Conservation (phyloP, 1,140 invertebrate genomes). For the Aricia agestis region DNA sequence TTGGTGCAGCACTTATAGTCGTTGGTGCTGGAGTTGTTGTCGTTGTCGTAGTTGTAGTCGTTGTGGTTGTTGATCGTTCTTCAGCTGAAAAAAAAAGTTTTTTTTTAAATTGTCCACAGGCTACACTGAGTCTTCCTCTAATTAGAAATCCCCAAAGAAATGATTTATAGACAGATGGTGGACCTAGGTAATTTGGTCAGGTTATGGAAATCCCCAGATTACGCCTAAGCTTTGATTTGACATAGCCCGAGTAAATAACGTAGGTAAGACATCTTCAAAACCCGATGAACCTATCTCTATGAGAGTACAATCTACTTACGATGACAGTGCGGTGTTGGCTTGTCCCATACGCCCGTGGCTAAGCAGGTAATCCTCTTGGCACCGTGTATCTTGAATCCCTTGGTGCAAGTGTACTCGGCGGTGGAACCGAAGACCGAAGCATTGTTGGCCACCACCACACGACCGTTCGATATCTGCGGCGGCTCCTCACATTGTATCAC, state of each 20-base stretch:
- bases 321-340: constrained; percentile 82
- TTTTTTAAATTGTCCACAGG: too few species aligned
- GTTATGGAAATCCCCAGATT: too few species aligned
- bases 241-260: too few species aligned
- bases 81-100: constrained; percentile 33
- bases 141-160: too few species aligned
- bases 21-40: constrained; percentile 42
- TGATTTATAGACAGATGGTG: too few species aligned
- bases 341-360: constrained; percentile 87
- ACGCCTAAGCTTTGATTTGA: too few species aligned
- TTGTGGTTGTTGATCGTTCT: constrained; percentile 42
- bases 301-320: constrained; percentile 67
- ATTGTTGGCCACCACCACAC: constrained; percentile 80
- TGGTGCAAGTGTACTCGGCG: constrained; percentile 86
- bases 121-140: too few species aligned
- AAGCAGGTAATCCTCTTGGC: constrained; percentile 82
- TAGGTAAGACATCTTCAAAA: too few species aligned
- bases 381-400: constrained; percentile 84
- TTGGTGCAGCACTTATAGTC: constrained; percentile 34
- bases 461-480: constrained; percentile 83
- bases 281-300: too few species aligned
- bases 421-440: constrained; percentile 81
- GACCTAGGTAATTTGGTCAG: too few species aligned
- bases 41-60: constrained; percentile 41
- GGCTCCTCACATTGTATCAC: constrained; percentile 87